These are phyloP conservation scores for Drosophila sp. DNA, from an alignment of 1,140 invertebrate species.

Conservation along the genomic window DNA sequence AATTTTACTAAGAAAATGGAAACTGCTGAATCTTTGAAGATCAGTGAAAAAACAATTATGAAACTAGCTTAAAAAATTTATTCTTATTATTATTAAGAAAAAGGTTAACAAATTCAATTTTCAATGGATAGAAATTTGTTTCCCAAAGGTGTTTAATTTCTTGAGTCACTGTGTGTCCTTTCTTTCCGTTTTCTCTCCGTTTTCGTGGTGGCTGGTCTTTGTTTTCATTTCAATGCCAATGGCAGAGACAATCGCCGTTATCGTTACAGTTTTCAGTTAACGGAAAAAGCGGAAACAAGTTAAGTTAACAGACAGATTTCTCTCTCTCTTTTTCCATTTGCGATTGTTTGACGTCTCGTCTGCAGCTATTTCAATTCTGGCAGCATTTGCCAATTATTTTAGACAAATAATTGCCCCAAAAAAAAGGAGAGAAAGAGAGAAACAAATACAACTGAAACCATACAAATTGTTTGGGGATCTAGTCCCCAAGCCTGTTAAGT, in stretches of 20 bases:
- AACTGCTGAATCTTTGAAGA: too few relatives aligned
- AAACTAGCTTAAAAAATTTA: too few relatives aligned
- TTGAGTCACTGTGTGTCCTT: neutral
- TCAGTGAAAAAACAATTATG: too few relatives aligned
- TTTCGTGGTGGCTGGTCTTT: slow-evolving; percentile 41
- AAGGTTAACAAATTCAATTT: too few relatives aligned
- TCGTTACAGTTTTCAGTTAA: slow-evolving; percentile 36
- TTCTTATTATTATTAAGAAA: too few relatives aligned
- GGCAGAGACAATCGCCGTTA: slow-evolving; percentile 28
- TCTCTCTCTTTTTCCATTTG: slow-evolving; percentile 30
- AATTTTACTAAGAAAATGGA: too few relatives aligned
- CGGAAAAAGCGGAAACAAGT: slow-evolving; percentile 60
- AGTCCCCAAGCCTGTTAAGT: slow-evolving; percentile 64
- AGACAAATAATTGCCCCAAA: slow-evolving; percentile 75
- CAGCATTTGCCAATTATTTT: slow-evolving; percentile 75
- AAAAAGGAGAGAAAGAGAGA: slow-evolving; percentile 15
- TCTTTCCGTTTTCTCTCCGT: slow-evolving; percentile 37
- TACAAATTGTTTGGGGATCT: slow-evolving; percentile 71
- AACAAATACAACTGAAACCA: slow-evolving; percentile 28
- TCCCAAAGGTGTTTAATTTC: neutral
- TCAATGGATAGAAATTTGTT: neutral
- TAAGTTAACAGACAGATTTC: slow-evolving; percentile 51
- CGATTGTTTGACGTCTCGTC: slow-evolving; percentile 76
- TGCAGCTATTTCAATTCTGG: slow-evolving; percentile 44
- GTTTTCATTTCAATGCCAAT: slow-evolving; percentile 69